Conservation (phyloP, 2,113 vertebrate genomes). For the Microtus oregoni region DNA sequence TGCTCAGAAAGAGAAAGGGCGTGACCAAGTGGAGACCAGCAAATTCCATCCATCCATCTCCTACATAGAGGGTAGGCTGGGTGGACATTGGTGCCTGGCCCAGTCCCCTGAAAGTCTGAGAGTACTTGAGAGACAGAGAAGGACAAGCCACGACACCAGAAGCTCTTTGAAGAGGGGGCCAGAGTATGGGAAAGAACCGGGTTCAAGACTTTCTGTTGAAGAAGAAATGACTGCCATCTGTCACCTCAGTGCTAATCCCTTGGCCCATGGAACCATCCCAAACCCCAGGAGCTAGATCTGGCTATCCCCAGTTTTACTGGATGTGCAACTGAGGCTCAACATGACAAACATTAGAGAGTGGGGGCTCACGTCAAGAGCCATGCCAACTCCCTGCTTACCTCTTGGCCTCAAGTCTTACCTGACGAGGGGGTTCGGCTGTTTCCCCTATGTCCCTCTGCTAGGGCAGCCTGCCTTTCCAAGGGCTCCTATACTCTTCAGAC, state of each 20-base stretch:
- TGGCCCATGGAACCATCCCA: background rate
- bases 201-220: background rate
- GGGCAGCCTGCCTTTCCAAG: background rate
- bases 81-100: too few relatives aligned
- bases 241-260: background rate
- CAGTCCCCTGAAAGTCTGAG: background rate
- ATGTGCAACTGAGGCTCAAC: background rate
- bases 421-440: background rate
- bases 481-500: background rate
- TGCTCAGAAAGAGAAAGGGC: background rate
- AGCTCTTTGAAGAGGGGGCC: background rate
- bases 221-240: background rate
- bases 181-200: background rate
- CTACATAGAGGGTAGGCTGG: too few relatives aligned
- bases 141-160: background rate
- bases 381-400: background rate
- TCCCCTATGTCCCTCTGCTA: background rate
- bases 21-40: background rate
- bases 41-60: too few relatives aligned
- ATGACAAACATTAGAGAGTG: background rate
- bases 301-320: background rate
- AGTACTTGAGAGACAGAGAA: background rate
- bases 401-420: background rate
- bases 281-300: background rate
- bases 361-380: too few relatives aligned